These are phyloP conservation scores for Drosophila ananassae DNA, from an alignment of 1,140 invertebrate species.

Conservation along the genomic window DNA sequence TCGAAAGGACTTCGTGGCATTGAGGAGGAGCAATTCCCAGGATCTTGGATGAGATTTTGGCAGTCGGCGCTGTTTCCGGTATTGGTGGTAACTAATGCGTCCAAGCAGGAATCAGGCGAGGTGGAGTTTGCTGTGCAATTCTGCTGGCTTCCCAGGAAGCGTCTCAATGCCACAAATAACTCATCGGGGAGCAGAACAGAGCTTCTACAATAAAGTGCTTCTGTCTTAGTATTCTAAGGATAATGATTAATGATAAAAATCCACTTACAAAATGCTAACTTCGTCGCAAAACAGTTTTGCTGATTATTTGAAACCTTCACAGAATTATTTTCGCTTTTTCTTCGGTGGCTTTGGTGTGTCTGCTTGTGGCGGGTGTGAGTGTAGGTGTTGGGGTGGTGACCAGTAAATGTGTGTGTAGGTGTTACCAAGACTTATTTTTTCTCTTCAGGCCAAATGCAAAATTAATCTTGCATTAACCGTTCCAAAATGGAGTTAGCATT, in stretches of 20 bases:
- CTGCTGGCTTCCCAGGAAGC: slow-evolving; percentile 14
- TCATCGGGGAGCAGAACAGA: slow-evolving; percentile 47
- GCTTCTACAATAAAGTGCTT: slow-evolving; percentile 16
- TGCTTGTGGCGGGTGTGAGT: not conserved
- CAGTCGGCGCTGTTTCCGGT: not conserved
- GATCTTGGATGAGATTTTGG: not conserved
- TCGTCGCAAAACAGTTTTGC: slow-evolving; percentile 1
- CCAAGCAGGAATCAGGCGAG: not conserved
- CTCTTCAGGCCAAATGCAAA: slow-evolving; percentile 9
- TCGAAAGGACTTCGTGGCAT: not conserved
- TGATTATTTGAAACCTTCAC: not conserved
- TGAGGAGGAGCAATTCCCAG: not conserved
- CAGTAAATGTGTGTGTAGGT: not conserved
- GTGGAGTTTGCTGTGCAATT: not conserved
- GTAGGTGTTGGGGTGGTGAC: not conserved
- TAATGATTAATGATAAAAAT: not conserved
- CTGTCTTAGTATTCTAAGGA: not conserved
- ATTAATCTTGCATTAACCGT: slow-evolving; percentile 19
- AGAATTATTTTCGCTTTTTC: not conserved
- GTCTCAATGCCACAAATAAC: slow-evolving; percentile 25
- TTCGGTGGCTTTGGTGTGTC: not conserved
- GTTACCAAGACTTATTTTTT: not conserved
- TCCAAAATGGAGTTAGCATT: slow-evolving; percentile 26
- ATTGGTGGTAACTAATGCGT: not conserved
- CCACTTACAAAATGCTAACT: slow-evolving; percentile 33